Percentiles rank a stretch among this genome's conserved stretches.
phyloP scores from a whole-genome alignment of 2,797 vertebrate species.

The Pipistrellus pygmaeus region DNA sequence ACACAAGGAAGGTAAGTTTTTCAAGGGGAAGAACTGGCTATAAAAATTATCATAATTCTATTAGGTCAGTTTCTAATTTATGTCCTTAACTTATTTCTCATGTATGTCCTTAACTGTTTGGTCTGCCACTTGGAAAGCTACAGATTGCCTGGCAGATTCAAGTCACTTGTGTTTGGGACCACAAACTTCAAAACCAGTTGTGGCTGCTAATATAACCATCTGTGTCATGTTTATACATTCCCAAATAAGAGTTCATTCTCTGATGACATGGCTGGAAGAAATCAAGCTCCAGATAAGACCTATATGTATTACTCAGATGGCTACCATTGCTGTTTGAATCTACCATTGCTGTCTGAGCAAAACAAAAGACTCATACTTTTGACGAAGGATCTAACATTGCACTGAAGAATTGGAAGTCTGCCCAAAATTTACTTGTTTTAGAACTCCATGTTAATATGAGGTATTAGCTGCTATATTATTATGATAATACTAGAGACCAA shows the following conservation, averaged over 20 bases:
- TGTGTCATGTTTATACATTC: background rate
- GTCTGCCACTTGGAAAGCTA: constrained; percentile 7
- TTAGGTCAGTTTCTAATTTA: background rate
- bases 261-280: background rate
- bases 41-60: background rate
- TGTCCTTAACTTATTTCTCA: background rate
- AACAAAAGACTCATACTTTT: background rate
- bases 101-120: background rate
- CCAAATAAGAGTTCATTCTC: background rate
- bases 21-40: background rate
- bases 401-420: background rate
- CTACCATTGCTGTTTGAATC: background rate
- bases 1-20: background rate
- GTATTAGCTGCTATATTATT: background rate
- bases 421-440: background rate
- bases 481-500: background rate
- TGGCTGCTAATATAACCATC: constrained; percentile 19
- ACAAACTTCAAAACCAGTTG: background rate
- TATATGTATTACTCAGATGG: background rate
- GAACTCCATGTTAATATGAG: background rate
- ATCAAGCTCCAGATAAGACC: background rate
- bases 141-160: background rate
- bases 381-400: background rate
- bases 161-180: background rate
- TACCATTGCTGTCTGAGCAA: background rate